Conservation (phyloP, 2,888 invertebrate species). For the Apodemia zela region DNA sequence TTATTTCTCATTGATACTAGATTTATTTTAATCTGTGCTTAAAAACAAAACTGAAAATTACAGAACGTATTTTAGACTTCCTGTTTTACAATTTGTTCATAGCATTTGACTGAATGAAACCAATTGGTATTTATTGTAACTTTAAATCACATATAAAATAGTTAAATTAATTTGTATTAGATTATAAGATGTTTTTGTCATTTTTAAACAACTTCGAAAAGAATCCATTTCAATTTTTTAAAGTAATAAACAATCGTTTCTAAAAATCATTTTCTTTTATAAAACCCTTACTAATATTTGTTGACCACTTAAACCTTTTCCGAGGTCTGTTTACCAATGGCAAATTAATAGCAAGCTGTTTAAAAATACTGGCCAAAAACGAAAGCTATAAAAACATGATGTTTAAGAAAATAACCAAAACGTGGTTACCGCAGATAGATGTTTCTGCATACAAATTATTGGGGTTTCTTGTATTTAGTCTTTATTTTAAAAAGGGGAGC, state of each 20-base stretch:
- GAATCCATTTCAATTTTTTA: not conserved
- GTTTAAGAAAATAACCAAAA: too few relatives aligned
- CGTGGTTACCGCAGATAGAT: too few relatives aligned
- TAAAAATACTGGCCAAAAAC: not conserved
- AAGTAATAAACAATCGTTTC: too few relatives aligned
- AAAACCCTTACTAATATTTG: too few relatives aligned
- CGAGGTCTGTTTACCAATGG: not conserved
- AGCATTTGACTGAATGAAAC: conserved; percentile 6
- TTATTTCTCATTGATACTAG: too few relatives aligned
- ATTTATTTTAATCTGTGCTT: too few relatives aligned
- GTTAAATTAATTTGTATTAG: conserved; percentile 4
- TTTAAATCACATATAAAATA: not conserved
- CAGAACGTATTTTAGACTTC: not conserved
- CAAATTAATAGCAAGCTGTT: not conserved
- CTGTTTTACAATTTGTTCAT: not conserved
- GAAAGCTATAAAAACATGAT: too few relatives aligned
- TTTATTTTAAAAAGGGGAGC: too few relatives aligned
- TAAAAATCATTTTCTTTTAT: too few relatives aligned
- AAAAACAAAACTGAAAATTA: too few relatives aligned
- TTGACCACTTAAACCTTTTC: not conserved
- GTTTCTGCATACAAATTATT: too few relatives aligned
- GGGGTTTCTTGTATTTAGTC: too few relatives aligned
- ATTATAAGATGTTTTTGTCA: not conserved
- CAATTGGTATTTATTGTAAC: conserved; percentile 6
- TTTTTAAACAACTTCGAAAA: not conserved